Evolutionary conservation across 2,113 vertebrate genomes (phyloP).

Genomic region (Pelvicachromis taeniatus): DNA sequence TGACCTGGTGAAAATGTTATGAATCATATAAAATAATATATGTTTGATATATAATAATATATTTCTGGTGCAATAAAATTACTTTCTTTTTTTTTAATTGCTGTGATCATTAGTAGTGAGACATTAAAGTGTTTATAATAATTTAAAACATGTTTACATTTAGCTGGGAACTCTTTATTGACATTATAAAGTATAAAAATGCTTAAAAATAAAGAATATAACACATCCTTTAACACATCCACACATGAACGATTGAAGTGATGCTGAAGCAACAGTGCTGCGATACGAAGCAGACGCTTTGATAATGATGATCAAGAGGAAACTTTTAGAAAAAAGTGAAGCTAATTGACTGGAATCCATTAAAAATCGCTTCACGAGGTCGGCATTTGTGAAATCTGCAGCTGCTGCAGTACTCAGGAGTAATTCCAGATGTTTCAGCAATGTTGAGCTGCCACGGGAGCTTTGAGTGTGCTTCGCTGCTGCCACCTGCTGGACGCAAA

Average conservation of each 20-base stretch:
- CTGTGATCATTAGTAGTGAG: neutral
- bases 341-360: neutral
- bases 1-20: neutral
- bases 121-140: neutral
- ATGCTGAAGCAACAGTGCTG: accelerated
- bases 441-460: neutral
- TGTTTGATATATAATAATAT: accelerated
- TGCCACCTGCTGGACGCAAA: neutral
- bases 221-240: neutral
- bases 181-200: neutral
- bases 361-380: neutral
- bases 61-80: neutral
- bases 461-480: neutral
- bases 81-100: neutral
- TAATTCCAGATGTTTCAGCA: neutral
- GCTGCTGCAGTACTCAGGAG: neutral
- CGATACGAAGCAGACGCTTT: accelerated
- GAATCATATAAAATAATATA: neutral
- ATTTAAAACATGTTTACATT: neutral
- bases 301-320: neutral
- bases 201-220: neutral
- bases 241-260: neutral
- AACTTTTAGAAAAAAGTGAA: accelerated
- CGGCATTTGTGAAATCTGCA: neutral
- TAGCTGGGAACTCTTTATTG: neutral